Evolutionary conservation across 1,140 invertebrate genomes (phyloP).

Genomic region (Apis mellifera): DNA sequence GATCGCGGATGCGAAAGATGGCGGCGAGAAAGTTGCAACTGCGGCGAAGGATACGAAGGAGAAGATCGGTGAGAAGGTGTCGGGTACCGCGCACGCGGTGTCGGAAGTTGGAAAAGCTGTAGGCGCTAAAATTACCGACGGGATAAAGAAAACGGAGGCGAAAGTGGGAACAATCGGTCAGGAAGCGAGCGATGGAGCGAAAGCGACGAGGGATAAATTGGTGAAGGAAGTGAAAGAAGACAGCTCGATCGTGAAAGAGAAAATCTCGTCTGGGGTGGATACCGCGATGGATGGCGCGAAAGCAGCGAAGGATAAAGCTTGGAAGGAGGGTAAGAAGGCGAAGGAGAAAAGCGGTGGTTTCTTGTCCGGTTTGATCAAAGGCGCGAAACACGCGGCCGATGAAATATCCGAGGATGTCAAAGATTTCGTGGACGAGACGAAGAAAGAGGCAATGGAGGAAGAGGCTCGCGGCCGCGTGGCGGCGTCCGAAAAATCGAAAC

Average conservation of each 20-base stretch:
- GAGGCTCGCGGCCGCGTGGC: slow-evolving; percentile 40
- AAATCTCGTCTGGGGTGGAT: neutral
- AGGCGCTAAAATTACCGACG: slow-evolving; percentile 22
- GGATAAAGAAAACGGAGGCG: neutral
- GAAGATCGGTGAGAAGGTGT: slow-evolving; percentile 31
- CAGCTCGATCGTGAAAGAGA: neutral
- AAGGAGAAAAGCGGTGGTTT: slow-evolving; percentile 58
- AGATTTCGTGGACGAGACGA: slow-evolving; percentile 67
- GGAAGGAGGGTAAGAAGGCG: slow-evolving; percentile 51
- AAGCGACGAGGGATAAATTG: slow-evolving; percentile 2
- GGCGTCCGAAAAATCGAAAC: slow-evolving; percentile 52
- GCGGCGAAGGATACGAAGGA: slow-evolving; percentile 37
- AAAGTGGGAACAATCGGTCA: slow-evolving; percentile 25
- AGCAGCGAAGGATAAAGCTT: slow-evolving; percentile 35
- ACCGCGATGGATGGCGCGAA: slow-evolving; percentile 1
- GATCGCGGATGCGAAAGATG: neutral
- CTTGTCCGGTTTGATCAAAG: slow-evolving; percentile 60
- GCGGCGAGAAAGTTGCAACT: neutral
- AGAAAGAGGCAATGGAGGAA: slow-evolving; percentile 61
- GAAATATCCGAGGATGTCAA: slow-evolving; percentile 71
- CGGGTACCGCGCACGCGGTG: neutral
- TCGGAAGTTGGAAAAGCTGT: neutral
- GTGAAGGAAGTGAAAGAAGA: slow-evolving; percentile 38
- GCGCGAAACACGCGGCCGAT: slow-evolving; percentile 68
- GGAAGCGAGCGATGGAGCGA: slow-evolving; percentile 10